Percentiles rank a stretch among this genome's conserved stretches.
Conservation (phyloP, 2,888 invertebrate species). For the Mellilla xanthometata region DNA sequence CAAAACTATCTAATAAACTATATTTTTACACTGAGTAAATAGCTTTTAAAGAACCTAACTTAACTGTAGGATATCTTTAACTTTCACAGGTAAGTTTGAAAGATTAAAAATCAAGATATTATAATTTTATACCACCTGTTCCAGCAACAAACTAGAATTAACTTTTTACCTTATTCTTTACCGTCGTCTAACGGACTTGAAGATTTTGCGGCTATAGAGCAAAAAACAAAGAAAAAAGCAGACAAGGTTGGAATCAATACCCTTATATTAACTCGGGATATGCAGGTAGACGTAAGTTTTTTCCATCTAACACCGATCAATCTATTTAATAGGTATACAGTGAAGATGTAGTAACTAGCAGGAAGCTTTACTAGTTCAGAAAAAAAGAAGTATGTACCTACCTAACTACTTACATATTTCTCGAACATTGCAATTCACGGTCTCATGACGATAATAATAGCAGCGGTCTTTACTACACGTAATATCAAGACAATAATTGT, state of each 20-base stretch:
- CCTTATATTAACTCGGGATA: slow-evolving; percentile 37
- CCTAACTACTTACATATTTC: slow-evolving; percentile 2
- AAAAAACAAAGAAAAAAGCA: slow-evolving; percentile 33
- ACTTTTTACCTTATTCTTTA: slow-evolving; percentile 5
- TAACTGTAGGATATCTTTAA: no score
- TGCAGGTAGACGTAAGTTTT: slow-evolving; percentile 53
- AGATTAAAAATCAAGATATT: no score
- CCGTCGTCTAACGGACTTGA: slow-evolving; percentile 13
- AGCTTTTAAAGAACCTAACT: no score
- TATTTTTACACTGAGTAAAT: no score
- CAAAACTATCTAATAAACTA: no score
- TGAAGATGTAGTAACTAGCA: slow-evolving; percentile 35
- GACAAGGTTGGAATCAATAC: slow-evolving; percentile 39
- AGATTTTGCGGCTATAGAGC: slow-evolving; percentile 16
- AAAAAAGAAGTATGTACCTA: slow-evolving; percentile 24
- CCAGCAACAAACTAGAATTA: neutral
- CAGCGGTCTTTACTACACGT: slow-evolving; percentile 20
- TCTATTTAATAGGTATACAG: slow-evolving; percentile 39
- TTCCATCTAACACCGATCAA: slow-evolving; percentile 48
- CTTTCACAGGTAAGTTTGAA: no score
- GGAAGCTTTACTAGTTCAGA: slow-evolving; percentile 47
- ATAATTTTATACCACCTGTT: no score
- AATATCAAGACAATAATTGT: slow-evolving; percentile 24
- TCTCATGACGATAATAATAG: slow-evolving; percentile 39
- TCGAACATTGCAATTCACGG: slow-evolving; percentile 36